Percentiles rank a stretch among this genome's conserved stretches.
phyloP scores from a whole-genome alignment of 2,888 invertebrate species.

The Drosophila ezoana region DNA sequence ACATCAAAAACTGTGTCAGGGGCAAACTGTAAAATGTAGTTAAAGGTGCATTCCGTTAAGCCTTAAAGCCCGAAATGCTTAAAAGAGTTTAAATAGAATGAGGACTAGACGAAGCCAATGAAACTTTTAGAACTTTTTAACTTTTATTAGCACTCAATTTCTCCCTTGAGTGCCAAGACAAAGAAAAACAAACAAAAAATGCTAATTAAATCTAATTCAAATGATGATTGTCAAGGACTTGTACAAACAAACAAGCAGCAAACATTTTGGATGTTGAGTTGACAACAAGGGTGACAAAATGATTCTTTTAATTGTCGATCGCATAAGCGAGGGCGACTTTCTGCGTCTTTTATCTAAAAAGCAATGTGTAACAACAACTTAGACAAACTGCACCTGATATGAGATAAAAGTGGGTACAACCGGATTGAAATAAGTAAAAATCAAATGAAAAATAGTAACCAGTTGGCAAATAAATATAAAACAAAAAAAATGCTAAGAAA shows the following conservation, averaged over 20 bases:
- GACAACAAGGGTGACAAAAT: constrained; percentile 18
- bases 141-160: constrained; percentile 42
- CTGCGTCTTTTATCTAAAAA: neutral
- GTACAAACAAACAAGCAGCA: constrained; percentile 5
- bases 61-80: constrained; percentile 32
- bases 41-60: constrained; percentile 34
- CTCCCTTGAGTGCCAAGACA: constrained; percentile 11
- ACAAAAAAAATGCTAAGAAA: neutral
- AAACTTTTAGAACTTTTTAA: constrained; percentile 47
- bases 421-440: constrained; percentile 1
- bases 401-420: neutral
- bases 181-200: constrained; percentile 46
- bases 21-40: constrained; percentile 27
- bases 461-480: neutral
- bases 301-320: constrained; percentile 23
- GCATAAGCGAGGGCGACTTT: neutral
- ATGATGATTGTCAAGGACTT: constrained; percentile 41
- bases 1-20: constrained; percentile 23
- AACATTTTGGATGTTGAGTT: neutral
- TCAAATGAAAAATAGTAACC: constrained; percentile 10
- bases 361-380: too few relatives aligned
- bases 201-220: constrained; percentile 71
- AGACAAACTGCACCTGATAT: constrained; percentile 10
- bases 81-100: constrained; percentile 42
- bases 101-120: constrained; percentile 38